These are phyloP conservation scores for Gallinago jamesoni DNA, from an alignment of 2,113 vertebrate genomes.

Conservation along the genomic window DNA sequence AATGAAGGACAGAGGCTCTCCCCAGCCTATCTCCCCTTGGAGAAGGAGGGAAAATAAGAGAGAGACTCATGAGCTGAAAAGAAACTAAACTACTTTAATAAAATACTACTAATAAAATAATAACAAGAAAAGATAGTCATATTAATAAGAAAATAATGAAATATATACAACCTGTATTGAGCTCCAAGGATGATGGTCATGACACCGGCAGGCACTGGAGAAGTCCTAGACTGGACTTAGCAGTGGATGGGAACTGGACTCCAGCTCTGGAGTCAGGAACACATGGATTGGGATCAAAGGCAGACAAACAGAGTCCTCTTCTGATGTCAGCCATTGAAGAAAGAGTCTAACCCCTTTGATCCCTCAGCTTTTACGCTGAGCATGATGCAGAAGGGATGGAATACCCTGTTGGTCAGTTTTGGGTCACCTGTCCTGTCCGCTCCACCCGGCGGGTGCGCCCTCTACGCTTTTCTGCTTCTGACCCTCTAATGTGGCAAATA, in stretches of 20 bases:
- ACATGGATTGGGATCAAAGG: background rate
- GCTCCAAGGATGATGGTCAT: background rate
- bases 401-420: background rate
- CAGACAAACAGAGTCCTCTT: background rate
- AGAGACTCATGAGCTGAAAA: background rate
- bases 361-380: background rate
- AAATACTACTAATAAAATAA: background rate
- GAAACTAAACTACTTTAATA: background rate
- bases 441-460: background rate
- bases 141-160: background rate
- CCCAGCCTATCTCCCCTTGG: background rate
- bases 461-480: background rate
- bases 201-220: background rate
- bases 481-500: background rate
- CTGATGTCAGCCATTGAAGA: background rate
- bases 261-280: background rate
- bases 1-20: background rate
- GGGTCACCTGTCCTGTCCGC: background rate
- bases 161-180: background rate
- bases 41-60: background rate
- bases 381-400: background rate
- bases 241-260: background rate
- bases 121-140: background rate
- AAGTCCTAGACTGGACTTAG: background rate
- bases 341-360: background rate